Base-by-base conservation (phyloP, 2,113 vertebrate genomes). In the Ciconia stormi region DNA sequence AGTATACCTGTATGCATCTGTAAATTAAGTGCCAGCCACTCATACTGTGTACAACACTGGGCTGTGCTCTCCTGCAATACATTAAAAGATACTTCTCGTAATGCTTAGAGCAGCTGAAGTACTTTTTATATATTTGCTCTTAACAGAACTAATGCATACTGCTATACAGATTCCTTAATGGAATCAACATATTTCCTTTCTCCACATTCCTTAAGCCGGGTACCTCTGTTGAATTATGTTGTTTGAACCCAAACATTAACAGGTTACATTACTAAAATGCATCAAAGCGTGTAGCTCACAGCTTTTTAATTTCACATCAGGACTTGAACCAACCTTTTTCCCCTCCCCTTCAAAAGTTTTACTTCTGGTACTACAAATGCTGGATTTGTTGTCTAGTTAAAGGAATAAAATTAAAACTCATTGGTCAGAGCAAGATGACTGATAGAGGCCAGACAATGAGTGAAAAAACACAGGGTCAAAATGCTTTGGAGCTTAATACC, bases 121-220 rank as follows among this genome's bases (percentile, higher is more conserved):
- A 98, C 99, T 98, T 98, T 97, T 97, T 95, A 89, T 94, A 95
- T 91, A 96, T 97, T 97, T 98, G 98, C 98, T 98, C 98, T 98
- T 98, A 98, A 98, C 98, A 99, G 98, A 99, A 99, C 98, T 96
- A 99, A 98, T 98, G 98, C 98, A 99, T 98, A 98, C 98, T 97
- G 97, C 98, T 97, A 98, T 96, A 98, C 95, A 99, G 99, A 99
- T 99, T 99, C 99, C 99, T 98, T 96, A 98, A 99, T 90, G 98
- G 99, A 99, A 99, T 99, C 99, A 99, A 99, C 98, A 98, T 96
- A 98, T 98, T 98, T 98, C 99, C 99, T 99, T 99, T 99, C 98
- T 98, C 98, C 96, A 97, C 98, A 97, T 98, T 98, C 98, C 98
- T 98, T 98, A 98, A 97, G 96, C 98, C 97, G 98, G 98, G 98